These are phyloP conservation scores for Nilaparvata lugens DNA, from an alignment of 1,140 invertebrate species.

Conservation along the genomic window DNA sequence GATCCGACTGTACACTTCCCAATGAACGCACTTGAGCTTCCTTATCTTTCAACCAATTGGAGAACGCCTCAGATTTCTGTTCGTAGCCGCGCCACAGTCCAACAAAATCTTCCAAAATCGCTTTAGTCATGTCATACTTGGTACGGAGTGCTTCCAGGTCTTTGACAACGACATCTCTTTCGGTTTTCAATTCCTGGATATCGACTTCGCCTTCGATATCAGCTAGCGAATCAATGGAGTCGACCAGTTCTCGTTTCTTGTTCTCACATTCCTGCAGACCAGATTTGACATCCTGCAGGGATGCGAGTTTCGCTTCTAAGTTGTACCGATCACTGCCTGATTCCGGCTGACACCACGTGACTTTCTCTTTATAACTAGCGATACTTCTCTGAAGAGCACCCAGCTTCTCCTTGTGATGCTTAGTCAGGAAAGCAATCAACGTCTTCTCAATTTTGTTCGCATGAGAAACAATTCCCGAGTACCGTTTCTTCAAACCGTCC, in stretches of 20 bases:
- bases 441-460: constrained; percentile 73
- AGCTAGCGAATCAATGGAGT: constrained; percentile 53
- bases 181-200: constrained; percentile 48
- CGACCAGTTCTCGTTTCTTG: constrained; percentile 53
- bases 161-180: constrained; percentile 50
- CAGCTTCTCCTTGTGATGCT: constrained; percentile 79
- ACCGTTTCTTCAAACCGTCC: constrained; percentile 63
- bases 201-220: constrained; percentile 57
- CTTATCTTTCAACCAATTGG: constrained; percentile 76
- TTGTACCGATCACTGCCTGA: constrained; percentile 81
- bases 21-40: constrained; percentile 70
- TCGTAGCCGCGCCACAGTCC: constrained; percentile 75
- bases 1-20: constrained; percentile 55
- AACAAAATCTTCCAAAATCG: constrained; percentile 59
- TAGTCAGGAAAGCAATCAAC: constrained; percentile 71
- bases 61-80: constrained; percentile 50
- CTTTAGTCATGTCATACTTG: constrained; percentile 57
- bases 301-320: constrained; percentile 80
- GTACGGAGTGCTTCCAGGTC: constrained; percentile 59
- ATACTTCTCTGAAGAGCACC: constrained; percentile 70
- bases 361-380: constrained; percentile 72
- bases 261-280: constrained; percentile 57
- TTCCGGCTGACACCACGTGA: constrained; percentile 85
- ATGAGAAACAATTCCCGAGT: constrained; percentile 60
- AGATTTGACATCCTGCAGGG: constrained; percentile 64